Conservation (phyloP, 2,888 invertebrate genomes). For the Fragum sueziense region DNA sequence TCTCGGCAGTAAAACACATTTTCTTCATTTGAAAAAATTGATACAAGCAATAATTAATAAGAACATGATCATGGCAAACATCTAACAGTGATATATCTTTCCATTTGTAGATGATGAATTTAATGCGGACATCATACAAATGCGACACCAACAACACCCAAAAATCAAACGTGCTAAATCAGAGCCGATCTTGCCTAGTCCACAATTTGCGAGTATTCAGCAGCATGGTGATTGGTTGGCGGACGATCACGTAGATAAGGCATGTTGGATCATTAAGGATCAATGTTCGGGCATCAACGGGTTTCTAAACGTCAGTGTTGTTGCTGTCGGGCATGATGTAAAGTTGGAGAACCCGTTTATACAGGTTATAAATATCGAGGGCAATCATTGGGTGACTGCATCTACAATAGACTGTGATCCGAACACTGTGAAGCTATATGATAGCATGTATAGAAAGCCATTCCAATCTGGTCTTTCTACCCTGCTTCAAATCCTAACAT, state of each 20-base stretch:
- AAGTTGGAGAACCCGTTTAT: conserved; percentile 43
- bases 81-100: neutral
- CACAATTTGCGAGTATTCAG: conserved; percentile 12
- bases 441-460: conserved; percentile 52
- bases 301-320: conserved; percentile 55
- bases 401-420: conserved; percentile 48
- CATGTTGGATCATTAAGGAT: conserved; percentile 48
- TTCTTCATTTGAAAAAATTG: neutral
- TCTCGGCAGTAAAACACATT: neutral
- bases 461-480: conserved; percentile 18
- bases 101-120: neutral
- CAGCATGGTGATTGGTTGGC: conserved; percentile 43
- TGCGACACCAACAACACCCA: neutral
- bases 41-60: too few relatives aligned
- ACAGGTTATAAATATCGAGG: conserved; percentile 57
- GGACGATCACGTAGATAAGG: conserved; percentile 55
- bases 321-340: conserved; percentile 19
- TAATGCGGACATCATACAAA: neutral
- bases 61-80: too few relatives aligned
- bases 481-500: conserved; percentile 22
- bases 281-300: conserved; percentile 46
- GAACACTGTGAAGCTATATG: conserved; percentile 49
- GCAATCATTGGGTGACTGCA: conserved; percentile 59
- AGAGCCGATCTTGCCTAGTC: neutral
- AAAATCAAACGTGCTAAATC: neutral